Evolutionary conservation across 2,888 invertebrate genomes (phyloP).

Genomic region (Lymantria dispar): DNA sequence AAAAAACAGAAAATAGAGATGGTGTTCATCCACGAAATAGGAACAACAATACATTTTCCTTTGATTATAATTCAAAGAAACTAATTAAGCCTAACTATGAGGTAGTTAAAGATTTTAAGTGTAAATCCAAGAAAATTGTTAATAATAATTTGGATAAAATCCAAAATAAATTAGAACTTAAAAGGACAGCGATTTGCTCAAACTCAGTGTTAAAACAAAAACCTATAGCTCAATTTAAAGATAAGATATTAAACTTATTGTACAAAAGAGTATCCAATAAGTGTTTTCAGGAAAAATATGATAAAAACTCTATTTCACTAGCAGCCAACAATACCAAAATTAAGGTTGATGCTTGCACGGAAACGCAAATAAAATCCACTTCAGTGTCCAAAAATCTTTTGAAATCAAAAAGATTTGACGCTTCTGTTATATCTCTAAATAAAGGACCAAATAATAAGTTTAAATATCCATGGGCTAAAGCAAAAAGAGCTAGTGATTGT

Average conservation of each 20-base stretch:
- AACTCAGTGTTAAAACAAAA: constrained; percentile 26
- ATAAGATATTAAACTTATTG: constrained; percentile 57
- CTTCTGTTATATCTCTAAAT: not conserved
- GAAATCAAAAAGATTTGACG: not conserved
- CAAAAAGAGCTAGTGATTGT: constrained; percentile 62
- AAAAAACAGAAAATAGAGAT: not conserved
- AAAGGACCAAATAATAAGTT: constrained; percentile 4
- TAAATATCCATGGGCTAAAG: constrained; percentile 50
- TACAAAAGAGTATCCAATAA: constrained; percentile 45
- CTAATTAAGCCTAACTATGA: not conserved
- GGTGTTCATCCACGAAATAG: not conserved
- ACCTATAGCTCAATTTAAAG: constrained; percentile 49
- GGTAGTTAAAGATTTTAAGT: not conserved
- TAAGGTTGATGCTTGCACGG: not conserved
- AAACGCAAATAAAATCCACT: not conserved
- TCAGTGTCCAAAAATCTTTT: not conserved
- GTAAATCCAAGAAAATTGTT: not conserved
- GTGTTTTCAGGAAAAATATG: constrained; percentile 10
- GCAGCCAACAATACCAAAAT: not conserved
- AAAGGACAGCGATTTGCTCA: constrained; percentile 4
- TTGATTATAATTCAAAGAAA: not conserved
- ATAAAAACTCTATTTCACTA: not conserved
- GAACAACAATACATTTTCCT: not conserved
- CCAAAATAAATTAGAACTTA: not conserved
- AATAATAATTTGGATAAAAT: constrained; percentile 11